Conservation (phyloP, 2,797 vertebrate genomes). For the Phylloscopus collybita region DNA sequence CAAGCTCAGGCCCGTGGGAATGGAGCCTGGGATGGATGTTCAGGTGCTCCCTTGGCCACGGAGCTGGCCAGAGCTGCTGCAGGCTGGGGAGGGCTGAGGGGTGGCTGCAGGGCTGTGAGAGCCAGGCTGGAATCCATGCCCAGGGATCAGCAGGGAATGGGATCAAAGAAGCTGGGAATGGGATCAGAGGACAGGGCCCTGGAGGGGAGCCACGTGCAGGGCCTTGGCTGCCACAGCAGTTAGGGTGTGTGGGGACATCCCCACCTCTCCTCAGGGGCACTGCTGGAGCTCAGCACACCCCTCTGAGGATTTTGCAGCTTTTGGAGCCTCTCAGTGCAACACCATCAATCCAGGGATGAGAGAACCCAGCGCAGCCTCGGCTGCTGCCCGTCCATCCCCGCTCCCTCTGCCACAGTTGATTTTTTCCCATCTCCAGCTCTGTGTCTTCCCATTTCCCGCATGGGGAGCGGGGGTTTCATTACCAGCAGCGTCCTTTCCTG, state of each 20-base stretch:
- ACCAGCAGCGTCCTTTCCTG: constrained; percentile 49
- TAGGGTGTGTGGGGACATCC: fast-evolving
- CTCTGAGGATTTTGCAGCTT: background rate
- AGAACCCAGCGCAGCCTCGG: background rate
- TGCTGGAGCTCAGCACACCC: background rate
- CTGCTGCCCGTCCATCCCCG: background rate
- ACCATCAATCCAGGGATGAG: background rate
- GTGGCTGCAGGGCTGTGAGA: background rate
- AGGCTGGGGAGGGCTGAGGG: background rate
- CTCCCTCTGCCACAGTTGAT: background rate
- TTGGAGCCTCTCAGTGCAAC: background rate
- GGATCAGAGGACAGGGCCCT: background rate
- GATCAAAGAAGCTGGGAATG: background rate
- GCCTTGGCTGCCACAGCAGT: background rate
- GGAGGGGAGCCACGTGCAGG: background rate
- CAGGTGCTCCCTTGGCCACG: background rate
- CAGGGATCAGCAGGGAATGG: background rate
- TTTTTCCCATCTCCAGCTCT: background rate
- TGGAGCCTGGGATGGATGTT: background rate
- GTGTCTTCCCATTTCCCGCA: constrained; percentile 6
- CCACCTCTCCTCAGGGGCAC: background rate
- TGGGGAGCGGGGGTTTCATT: constrained; percentile 37
- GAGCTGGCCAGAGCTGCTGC: background rate
- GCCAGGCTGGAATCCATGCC: fast-evolving
- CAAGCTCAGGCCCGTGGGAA: background rate